Base-by-base conservation (phyloP, 2,113 vertebrate species). In the Melanerpes formicivorus region DNA sequence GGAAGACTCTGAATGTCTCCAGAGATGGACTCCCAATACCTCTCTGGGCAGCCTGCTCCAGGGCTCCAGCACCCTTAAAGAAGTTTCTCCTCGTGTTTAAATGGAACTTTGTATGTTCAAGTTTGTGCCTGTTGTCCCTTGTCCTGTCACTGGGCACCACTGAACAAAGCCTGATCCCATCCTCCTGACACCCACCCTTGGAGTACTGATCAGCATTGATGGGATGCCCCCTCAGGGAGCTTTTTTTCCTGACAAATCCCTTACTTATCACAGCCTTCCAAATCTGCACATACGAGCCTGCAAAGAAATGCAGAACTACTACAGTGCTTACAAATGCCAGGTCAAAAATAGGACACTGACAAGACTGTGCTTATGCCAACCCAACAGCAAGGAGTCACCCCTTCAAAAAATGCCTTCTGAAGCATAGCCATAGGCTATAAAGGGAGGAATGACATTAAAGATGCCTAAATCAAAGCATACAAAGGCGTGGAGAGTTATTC, bases 371-470 rank as follows among this genome's bases (percentile, higher is more conserved):
- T 40, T 22, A 32, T 29, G 30, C 48, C 7, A 72, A 25, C 4
- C 54, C 50, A 52, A 21, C 29, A 32, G 42, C 25, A 71, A 34
- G 40, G 27, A 74, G 14, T 30, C 32, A 34, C 1, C 46, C 6
- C 27, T 70, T 69, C 14, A 52, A 32, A 50, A 37, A 7, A 27
- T 2, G 12, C 7, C 71, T 48, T 21, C 42, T 50, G 42, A 46
- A 81, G 42, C 34, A 72, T 2, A 65, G 40, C 25, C 63, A 14
- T 1, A 21, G 40, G 34, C 52, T 32, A 7, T 2, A 7, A 3
- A 48, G 0, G 3, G 42, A 62, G 14, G 23, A 86, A 55, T 0
- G 1, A 58, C 11, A 44, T 4, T 21, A 58, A 71, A 63, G n/a
- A 46, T 26, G 26, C 76, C 32, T 0, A 0, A 14, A 29, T 44